phyloP scores from a whole-genome alignment of 2,888 invertebrate genomes.

The Chymomyza caudatula region DNA sequence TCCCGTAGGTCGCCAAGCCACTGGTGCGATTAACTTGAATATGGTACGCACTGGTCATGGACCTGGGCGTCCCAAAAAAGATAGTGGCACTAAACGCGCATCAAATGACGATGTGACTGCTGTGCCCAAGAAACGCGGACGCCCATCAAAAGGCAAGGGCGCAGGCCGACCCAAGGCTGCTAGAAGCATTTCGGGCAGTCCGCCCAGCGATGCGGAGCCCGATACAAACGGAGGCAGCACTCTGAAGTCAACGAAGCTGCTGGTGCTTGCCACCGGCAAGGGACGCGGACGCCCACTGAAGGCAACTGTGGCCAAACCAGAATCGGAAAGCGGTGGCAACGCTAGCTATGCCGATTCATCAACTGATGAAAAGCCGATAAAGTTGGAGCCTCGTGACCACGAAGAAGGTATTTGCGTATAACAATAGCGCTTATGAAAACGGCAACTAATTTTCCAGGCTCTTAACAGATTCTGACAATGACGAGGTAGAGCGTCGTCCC shows the following conservation, averaged over 20 bases:
- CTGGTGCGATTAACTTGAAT: constrained; percentile 65
- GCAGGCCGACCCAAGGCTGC: constrained; percentile 59
- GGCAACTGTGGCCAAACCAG: neutral
- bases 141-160: constrained; percentile 56
- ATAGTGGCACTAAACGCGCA: neutral
- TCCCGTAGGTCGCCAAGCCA: constrained; percentile 66
- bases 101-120: constrained; percentile 1
- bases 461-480: constrained; percentile 37
- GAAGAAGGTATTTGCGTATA: constrained; percentile 48
- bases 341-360: constrained; percentile 16
- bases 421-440: neutral
- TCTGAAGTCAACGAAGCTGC: neutral
- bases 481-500: constrained; percentile 53
- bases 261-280: constrained; percentile 31
- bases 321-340: constrained; percentile 18
- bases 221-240: constrained; percentile 19
- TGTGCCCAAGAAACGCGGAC: constrained; percentile 66
- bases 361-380: constrained; percentile 14
- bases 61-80: constrained; percentile 65
- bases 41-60: constrained; percentile 67
- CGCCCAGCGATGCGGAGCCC: constrained; percentile 30
- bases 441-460: neutral
- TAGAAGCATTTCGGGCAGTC: neutral
- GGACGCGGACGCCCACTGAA: constrained; percentile 68
- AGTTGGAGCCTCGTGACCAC: constrained; percentile 50